Conservation (phyloP, 2,797 vertebrate species). For the Esox masquinongy region DNA sequence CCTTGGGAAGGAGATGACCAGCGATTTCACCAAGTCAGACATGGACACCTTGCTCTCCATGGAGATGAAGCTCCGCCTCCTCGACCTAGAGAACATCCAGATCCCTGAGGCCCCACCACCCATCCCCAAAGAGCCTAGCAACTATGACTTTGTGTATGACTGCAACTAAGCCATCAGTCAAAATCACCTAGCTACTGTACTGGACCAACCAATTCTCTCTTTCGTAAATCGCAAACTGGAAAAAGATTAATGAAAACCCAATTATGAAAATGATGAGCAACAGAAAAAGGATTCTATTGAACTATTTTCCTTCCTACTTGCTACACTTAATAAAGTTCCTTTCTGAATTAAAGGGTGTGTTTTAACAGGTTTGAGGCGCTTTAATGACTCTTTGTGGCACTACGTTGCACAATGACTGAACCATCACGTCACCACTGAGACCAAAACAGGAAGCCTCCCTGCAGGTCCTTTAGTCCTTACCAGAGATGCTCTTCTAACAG, state of each 20-base stretch:
- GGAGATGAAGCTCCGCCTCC: conserved; percentile 99
- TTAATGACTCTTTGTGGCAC: conserved; percentile 42
- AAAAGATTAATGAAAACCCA: conserved; percentile 63
- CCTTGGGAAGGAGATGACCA: conserved; percentile 98
- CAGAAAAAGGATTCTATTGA: conserved; percentile 52
- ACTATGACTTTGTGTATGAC: conserved; percentile 99
- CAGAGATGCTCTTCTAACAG: not conserved
- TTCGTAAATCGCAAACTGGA: conserved; percentile 78
- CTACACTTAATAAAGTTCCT: conserved; percentile 54
- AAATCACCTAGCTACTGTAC: conserved; percentile 58
- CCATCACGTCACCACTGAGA: conserved; percentile 49
- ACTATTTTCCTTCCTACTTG: conserved; percentile 55
- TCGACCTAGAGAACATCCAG: conserved; percentile 98
- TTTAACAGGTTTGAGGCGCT: conserved; percentile 54
- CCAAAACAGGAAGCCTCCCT: conserved; percentile 47
- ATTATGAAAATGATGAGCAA: conserved; percentile 47
- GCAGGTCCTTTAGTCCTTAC: not conserved
- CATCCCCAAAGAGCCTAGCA: conserved; percentile 99
- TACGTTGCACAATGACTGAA: conserved; percentile 24
- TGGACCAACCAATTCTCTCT: conserved; percentile 64
- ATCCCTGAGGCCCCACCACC: conserved; percentile 97
- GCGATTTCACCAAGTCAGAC: conserved; percentile 93
- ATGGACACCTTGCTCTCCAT: conserved; percentile 97
- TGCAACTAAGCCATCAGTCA: conserved; percentile 80
- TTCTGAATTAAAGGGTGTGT: conserved; percentile 45